Evolutionary conservation across 2,113 vertebrate genomes (phyloP).

Genomic region (Pelecanus crispus): DNA sequence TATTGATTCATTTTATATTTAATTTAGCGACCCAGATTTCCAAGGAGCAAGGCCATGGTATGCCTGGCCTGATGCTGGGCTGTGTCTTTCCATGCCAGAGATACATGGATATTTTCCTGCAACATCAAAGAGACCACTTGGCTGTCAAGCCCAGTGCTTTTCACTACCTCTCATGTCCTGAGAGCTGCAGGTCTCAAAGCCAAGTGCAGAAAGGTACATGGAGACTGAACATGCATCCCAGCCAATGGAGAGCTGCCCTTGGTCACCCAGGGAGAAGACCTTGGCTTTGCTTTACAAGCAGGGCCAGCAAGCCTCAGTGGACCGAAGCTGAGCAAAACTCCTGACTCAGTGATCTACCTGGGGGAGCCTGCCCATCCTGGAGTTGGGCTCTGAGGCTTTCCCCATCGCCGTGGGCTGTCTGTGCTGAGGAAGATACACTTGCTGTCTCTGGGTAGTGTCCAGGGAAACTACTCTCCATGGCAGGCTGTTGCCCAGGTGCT

Average conservation of each 20-base stretch:
- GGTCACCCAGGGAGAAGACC: background rate
- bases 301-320: background rate
- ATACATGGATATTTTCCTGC: background rate
- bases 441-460: background rate
- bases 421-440: background rate
- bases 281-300: background rate
- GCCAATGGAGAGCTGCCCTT: background rate
- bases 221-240: background rate
- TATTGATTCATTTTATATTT: slow-evolving; percentile 61
- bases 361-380: background rate
- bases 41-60: background rate
- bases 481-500: background rate
- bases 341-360: background rate
- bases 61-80: background rate
- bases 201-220: background rate
- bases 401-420: background rate
- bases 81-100: background rate
- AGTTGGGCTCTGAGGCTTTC: background rate
- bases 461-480: background rate
- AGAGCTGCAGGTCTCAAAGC: background rate
- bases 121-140: background rate
- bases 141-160: background rate
- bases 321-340: background rate
- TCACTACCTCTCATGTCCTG: background rate
- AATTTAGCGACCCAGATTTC: slow-evolving; percentile 52